phyloP scores from a whole-genome alignment of 2,888 invertebrate species.

The Anodontia alba region DNA sequence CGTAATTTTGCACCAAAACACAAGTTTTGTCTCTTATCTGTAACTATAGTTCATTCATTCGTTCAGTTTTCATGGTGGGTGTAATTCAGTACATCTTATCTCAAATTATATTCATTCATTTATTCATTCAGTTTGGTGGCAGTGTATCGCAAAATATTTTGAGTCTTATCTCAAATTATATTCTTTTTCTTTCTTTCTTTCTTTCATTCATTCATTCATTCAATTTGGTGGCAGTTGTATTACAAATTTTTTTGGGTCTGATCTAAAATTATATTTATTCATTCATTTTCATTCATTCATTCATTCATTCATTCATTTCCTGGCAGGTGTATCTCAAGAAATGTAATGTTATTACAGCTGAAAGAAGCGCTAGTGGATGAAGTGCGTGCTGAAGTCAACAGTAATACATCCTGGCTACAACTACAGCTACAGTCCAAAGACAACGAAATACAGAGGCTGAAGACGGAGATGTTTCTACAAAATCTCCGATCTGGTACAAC shows the following conservation, averaged over 20 bases:
- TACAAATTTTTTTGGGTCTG: too few relatives aligned
- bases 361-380: slow-evolving; percentile 72
- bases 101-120: too few relatives aligned
- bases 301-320: slow-evolving; percentile 1
- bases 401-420: slow-evolving; percentile 70
- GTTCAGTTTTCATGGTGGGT: too few relatives aligned
- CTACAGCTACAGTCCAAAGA: slow-evolving; percentile 71
- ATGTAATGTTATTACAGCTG: slow-evolving; percentile 62
- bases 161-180: too few relatives aligned
- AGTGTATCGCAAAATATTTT: too few relatives aligned
- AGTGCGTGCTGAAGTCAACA: slow-evolving; percentile 67
- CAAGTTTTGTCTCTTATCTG: too few relatives aligned
- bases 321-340: not conserved
- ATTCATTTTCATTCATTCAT: not conserved
- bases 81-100: too few relatives aligned
- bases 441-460: slow-evolving; percentile 69
- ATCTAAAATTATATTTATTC: not conserved
- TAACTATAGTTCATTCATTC: too few relatives aligned
- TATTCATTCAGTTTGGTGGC: too few relatives aligned
- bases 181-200: too few relatives aligned
- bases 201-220: slow-evolving; percentile 8
- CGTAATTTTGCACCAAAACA: too few relatives aligned
- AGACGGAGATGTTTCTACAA: slow-evolving; percentile 66
- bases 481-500: slow-evolving; percentile 57
- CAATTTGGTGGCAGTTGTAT: too few relatives aligned